Conservation (phyloP, 2,113 vertebrate genomes). For the Rhinopithecus roxellana region DNA sequence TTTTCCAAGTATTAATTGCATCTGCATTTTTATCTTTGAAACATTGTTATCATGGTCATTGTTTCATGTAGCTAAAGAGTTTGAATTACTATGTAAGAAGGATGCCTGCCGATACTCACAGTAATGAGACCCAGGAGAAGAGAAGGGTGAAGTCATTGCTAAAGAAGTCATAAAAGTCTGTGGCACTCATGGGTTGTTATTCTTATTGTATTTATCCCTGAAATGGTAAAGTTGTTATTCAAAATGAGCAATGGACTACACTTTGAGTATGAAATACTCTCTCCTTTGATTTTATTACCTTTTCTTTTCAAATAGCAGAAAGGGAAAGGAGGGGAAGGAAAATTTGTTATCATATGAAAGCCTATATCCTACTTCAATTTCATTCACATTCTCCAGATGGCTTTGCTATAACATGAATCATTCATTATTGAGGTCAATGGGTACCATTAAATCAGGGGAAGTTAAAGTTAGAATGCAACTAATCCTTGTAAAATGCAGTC, state of each 20-base stretch:
- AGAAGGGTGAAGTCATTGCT: not conserved
- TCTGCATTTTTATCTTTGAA: not conserved
- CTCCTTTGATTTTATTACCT: slow-evolving; percentile 62
- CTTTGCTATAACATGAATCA: slow-evolving; percentile 42
- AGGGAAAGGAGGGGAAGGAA: not conserved
- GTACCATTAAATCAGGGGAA: slow-evolving; percentile 65
- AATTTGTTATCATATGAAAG: slow-evolving; percentile 20
- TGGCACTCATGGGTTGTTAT: slow-evolving; percentile 44
- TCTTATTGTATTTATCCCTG: slow-evolving; percentile 46
- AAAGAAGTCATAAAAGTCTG: slow-evolving; percentile 44
- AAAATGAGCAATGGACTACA: slow-evolving; percentile 53
- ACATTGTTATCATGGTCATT: not conserved
- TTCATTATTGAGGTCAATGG: not conserved
- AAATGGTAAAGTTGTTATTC: slow-evolving; percentile 67
- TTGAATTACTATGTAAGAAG: not conserved
- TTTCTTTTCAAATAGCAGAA: slow-evolving; percentile 61
- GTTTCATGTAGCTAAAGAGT: not conserved
- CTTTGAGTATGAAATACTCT: slow-evolving; percentile 59
- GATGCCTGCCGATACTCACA: not conserved
- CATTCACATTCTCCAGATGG: not conserved
- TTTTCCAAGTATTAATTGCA: not conserved
- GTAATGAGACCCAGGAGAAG: not conserved
- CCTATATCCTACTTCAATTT: slow-evolving; percentile 14
- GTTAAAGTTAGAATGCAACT: slow-evolving; percentile 45
- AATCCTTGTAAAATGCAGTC: not conserved